Evolutionary conservation across 37 sponge, comb jelly and placozoan genomes (phyloP).

Genomic region (Ephydatia muelleri): DNA sequence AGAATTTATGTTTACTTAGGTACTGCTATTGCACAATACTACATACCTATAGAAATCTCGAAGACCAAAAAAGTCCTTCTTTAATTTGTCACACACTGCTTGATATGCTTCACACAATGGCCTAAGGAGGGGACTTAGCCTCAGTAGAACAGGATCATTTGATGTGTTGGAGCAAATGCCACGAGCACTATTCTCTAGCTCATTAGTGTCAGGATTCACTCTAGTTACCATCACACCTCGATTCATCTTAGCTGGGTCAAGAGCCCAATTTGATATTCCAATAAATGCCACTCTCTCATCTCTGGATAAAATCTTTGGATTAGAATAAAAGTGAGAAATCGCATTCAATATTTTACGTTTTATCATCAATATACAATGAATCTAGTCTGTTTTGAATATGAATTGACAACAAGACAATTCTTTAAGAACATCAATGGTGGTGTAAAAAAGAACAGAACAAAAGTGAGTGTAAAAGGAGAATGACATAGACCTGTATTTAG

Average conservation of each 20-base stretch:
- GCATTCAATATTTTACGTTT: background rate
- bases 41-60: constrained; percentile 80
- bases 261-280: constrained; percentile 96
- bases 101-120: background rate
- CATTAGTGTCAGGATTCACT: constrained; percentile 59
- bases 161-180: constrained; percentile 4
- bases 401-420: too few relatives aligned
- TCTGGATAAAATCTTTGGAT: constrained; percentile 27
- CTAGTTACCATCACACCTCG: constrained; percentile 86
- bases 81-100: background rate
- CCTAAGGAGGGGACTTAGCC: background rate
- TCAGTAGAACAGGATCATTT: background rate
- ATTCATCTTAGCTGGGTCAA: constrained; percentile 98
- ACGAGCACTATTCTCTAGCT: constrained; percentile 62
- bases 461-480: too few relatives aligned
- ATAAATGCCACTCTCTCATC: constrained; percentile 81
- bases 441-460: too few relatives aligned
- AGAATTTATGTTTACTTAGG: background rate
- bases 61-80: constrained; percentile 77
- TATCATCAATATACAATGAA: too few relatives aligned
- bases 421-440: too few relatives aligned
- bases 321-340: background rate
- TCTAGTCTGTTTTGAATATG: too few relatives aligned
- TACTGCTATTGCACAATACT: background rate
- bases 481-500: too few relatives aligned